Conservation (phyloP, 2,797 vertebrate genomes). For the Hoplostethus mediterraneus region DNA sequence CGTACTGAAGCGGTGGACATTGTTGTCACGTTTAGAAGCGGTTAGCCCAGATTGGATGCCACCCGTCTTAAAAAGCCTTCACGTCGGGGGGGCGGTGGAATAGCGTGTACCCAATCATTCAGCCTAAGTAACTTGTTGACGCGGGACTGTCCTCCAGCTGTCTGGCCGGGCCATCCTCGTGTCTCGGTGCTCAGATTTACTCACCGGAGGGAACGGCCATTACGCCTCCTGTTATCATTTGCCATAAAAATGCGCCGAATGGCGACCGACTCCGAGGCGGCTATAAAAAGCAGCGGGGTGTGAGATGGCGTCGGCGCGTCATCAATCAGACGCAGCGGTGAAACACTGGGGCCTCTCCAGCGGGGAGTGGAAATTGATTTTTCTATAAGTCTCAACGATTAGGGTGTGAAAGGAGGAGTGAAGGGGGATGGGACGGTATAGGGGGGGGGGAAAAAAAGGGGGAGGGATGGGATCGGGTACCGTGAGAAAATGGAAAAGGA, state of each 20-base stretch:
- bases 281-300: constrained; percentile 80
- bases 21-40: constrained; percentile 32
- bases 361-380: constrained; percentile 81
- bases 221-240: constrained; percentile 84
- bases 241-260: constrained; percentile 80
- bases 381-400: constrained; percentile 80
- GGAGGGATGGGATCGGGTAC: constrained; percentile 17
- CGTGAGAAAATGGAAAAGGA: constrained; percentile 26
- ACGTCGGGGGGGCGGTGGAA: constrained; percentile 53
- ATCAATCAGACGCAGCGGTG: constrained; percentile 81
- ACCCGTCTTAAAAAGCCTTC: constrained; percentile 44
- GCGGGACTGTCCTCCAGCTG: constrained; percentile 74
- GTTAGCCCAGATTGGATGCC: constrained; percentile 37
- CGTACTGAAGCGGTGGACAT: constrained; percentile 31
- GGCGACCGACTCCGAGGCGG: constrained; percentile 68
- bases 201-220: constrained; percentile 71
- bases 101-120: constrained; percentile 64
- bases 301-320: constrained; percentile 77
- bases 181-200: constrained; percentile 78
- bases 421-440: constrained; percentile 1
- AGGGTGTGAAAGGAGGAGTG: constrained; percentile 70
- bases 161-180: constrained; percentile 65
- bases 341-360: constrained; percentile 71
- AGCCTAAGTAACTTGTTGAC: constrained; percentile 81
- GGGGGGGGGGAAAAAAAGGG: constrained; percentile 13